Conservation (phyloP, 2,797 vertebrate genomes). For the Crax fasciolata region DNA sequence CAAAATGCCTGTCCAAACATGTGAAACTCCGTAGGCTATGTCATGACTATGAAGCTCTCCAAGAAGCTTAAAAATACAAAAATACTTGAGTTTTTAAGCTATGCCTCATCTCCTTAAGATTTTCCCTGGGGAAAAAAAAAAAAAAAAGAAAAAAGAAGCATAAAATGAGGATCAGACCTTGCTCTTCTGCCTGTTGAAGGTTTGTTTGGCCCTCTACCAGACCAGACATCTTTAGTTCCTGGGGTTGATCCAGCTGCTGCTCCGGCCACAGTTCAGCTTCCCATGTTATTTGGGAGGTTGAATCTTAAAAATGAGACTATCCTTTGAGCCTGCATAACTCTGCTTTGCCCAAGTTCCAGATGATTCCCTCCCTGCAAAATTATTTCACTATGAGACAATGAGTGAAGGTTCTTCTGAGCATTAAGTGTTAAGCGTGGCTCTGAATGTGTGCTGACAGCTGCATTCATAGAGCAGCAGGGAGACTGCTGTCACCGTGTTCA, state of each 20-base stretch:
- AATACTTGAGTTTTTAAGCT: slow-evolving; percentile 25
- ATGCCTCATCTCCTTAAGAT: slow-evolving; percentile 40
- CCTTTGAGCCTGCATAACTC: not conserved
- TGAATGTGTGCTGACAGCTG: accelerated
- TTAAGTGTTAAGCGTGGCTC: not conserved
- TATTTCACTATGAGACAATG: not conserved
- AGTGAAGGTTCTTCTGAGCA: not conserved
- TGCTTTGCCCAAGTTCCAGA: not conserved
- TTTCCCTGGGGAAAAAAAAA: slow-evolving; percentile 15
- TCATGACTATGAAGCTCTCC: slow-evolving; percentile 5
- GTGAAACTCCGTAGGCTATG: not conserved
- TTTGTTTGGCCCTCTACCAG: slow-evolving; percentile 63
- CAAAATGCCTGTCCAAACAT: slow-evolving; percentile 31
- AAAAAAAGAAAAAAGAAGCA: not conserved
- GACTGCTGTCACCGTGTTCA: not conserved
- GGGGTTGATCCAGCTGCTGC: slow-evolving; percentile 3
- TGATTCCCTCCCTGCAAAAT: accelerated
- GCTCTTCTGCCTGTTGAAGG: slow-evolving; percentile 45
- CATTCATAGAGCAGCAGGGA: accelerated
- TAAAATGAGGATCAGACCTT: slow-evolving; percentile 12
- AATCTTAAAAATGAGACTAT: not conserved
- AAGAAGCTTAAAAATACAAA: slow-evolving; percentile 29
- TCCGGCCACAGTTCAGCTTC: not conserved
- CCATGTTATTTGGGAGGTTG: not conserved
- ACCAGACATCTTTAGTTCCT: slow-evolving; percentile 52